A percentile compares a stretch with the other conserved stretches of the same genome.
Conservation (phyloP, 2,888 invertebrate genomes). For the Deroplatys truncata region DNA sequence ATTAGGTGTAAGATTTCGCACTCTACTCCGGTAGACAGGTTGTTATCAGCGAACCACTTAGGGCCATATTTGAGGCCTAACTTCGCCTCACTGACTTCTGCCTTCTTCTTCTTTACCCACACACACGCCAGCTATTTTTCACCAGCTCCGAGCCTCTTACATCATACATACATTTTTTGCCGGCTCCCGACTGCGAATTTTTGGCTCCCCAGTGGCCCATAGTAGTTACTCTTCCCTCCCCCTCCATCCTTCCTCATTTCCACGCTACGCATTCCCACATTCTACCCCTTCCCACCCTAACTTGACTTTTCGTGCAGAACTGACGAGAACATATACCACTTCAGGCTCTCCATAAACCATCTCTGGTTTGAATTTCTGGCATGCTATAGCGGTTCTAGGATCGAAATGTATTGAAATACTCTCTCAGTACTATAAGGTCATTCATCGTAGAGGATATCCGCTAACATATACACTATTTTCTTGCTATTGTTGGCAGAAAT, state of each 20-base stretch:
- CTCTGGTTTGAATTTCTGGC: background rate
- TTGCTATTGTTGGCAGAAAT: no score
- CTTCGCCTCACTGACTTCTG: background rate
- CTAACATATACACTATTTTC: background rate
- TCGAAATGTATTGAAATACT: background rate
- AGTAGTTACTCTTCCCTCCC: background rate
- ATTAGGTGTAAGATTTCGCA: background rate
- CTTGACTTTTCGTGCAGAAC: background rate
- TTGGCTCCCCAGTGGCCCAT: background rate
- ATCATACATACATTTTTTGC: background rate
- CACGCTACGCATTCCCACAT: background rate
- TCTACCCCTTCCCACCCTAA: background rate
- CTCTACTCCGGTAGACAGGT: background rate
- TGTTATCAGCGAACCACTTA: background rate
- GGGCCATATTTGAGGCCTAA: background rate
- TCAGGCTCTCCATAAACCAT: background rate
- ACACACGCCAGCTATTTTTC: background rate
- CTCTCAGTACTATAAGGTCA: no score
- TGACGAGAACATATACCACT: background rate
- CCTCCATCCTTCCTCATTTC: background rate
- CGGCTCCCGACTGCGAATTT: background rate
- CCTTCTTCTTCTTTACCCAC: background rate
- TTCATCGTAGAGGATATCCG: background rate
- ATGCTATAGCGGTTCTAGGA: background rate
- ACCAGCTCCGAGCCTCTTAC: background rate